Evolutionary conservation across 2,797 vertebrate genomes (phyloP).

Genomic region (Brachyalestes nurse): DNA sequence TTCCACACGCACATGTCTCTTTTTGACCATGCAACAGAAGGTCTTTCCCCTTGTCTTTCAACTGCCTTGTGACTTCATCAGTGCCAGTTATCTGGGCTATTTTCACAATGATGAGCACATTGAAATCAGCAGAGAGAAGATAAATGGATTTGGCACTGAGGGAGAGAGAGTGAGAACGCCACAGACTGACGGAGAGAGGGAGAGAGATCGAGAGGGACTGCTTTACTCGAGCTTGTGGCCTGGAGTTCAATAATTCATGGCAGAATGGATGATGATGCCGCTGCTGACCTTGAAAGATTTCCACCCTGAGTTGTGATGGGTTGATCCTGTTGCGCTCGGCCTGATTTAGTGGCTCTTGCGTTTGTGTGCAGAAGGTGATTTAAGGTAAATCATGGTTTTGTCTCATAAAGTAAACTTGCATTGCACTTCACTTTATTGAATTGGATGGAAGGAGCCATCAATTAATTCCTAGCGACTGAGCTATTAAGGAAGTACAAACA

Average conservation of each 20-base stretch:
- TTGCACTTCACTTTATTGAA: not conserved
- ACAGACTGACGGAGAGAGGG: not conserved
- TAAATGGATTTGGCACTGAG: conserved; percentile 17
- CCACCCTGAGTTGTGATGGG: not conserved
- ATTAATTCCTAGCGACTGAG: not conserved
- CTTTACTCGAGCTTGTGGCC: conserved; percentile 12
- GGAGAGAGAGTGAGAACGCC: not conserved
- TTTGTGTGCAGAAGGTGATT: not conserved
- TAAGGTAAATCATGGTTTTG: not conserved
- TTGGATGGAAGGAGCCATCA: not conserved
- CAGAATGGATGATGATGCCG: conserved; percentile 20
- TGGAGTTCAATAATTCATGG: conserved; percentile 44
- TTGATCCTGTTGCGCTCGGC: not conserved
- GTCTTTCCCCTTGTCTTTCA: conserved; percentile 2
- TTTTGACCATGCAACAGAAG: not conserved
- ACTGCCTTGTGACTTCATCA: not conserved
- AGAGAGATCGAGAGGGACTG: not conserved
- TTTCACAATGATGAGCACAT: conserved; percentile 7
- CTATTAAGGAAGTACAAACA: not conserved
- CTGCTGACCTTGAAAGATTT: conserved; percentile 41
- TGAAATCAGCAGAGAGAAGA: conserved; percentile 12
- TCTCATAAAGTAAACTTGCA: not conserved
- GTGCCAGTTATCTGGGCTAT: conserved; percentile 2
- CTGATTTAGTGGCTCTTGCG: not conserved
- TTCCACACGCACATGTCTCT: not conserved